Evolutionary conservation across 2,113 vertebrate genomes (phyloP).

Genomic region (Stomatorhinus ivindoensis): DNA sequence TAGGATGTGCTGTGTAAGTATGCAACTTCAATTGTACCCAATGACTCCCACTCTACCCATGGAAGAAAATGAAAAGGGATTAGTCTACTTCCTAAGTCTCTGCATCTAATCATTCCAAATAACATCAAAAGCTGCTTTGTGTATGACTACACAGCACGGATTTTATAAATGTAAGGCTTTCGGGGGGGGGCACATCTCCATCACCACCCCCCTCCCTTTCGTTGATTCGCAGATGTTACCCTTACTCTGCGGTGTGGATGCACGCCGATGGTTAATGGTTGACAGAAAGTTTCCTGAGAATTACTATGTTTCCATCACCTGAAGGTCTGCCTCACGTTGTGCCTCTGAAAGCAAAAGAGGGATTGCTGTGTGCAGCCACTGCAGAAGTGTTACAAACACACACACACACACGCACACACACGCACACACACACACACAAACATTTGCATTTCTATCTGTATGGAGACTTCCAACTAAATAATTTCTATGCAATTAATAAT

Average conservation of each 20-base stretch:
- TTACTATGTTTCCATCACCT: background rate
- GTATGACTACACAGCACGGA: background rate
- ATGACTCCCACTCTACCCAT: background rate
- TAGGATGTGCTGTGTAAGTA: background rate
- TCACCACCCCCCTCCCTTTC: background rate
- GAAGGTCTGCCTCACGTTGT: background rate
- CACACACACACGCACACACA: background rate
- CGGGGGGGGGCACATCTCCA: background rate
- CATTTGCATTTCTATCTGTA: background rate
- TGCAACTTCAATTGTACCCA: background rate
- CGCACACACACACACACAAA: background rate
- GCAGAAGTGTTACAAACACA: background rate
- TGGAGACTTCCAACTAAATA: background rate
- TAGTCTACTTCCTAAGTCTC: background rate
- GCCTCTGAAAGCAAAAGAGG: background rate
- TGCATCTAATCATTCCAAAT: background rate
- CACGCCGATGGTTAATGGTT: background rate
- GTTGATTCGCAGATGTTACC: background rate
- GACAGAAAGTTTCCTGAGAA: background rate
- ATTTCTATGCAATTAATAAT: background rate
- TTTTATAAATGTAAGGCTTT: background rate
- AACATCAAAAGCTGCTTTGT: background rate
- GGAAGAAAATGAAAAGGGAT: background rate
- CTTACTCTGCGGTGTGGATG: background rate
- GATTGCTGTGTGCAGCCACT: background rate